phyloP scores from a whole-genome alignment of 2,888 invertebrate species.

The Drosophila leonis region DNA sequence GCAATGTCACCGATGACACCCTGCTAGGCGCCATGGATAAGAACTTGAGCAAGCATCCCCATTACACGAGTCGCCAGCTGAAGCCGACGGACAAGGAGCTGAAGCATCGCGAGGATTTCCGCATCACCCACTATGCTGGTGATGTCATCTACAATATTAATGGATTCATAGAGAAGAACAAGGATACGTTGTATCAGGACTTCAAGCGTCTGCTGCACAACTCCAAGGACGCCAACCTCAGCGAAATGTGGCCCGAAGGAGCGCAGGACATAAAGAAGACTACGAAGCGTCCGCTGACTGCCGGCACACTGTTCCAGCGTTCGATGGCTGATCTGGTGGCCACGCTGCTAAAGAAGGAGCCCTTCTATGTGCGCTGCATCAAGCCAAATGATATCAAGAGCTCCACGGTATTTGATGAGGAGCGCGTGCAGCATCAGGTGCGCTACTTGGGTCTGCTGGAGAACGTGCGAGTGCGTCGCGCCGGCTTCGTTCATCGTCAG shows the following conservation, averaged over 20 bases:
- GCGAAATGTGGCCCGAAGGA: constrained; percentile 98
- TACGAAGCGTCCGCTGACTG: constrained; percentile 97
- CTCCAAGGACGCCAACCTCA: constrained; percentile 91
- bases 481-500: constrained; percentile 98
- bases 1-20: constrained; percentile 94
- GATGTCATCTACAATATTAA: constrained; percentile 96
- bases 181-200: constrained; percentile 98
- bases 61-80: constrained; percentile 95
- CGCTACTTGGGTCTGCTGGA: constrained; percentile 96
- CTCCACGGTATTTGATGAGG: constrained; percentile 93
- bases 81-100: constrained; percentile 93
- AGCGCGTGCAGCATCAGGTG: constrained; percentile 87
- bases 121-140: constrained; percentile 97
- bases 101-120: constrained; percentile 92
- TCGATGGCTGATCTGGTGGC: constrained; percentile 96
- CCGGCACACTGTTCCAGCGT: constrained; percentile 96
- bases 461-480: constrained; percentile 97
- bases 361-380: constrained; percentile 98
- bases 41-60: constrained; percentile 93
- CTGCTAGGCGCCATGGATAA: constrained; percentile 97
- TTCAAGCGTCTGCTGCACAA: constrained; percentile 96
- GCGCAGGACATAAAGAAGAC: constrained; percentile 95
- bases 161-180: constrained; percentile 99
- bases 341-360: constrained; percentile 96
- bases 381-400: constrained; percentile 98